These are phyloP conservation scores for Papilio aristodemus DNA, from an alignment of 1,140 invertebrate genomes.

Conservation along the genomic window DNA sequence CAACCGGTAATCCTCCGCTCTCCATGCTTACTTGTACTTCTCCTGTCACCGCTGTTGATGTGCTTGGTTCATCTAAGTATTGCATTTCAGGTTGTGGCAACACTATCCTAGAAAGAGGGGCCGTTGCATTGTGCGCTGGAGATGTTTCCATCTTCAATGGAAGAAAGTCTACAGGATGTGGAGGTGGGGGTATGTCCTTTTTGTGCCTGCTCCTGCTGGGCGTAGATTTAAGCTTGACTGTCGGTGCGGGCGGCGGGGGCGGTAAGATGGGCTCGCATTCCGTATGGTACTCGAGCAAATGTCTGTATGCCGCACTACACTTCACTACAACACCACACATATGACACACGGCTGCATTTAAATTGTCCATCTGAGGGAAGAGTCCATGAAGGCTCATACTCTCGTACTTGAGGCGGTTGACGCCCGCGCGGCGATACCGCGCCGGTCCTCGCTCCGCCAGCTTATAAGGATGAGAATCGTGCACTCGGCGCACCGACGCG, in stretches of 20 bases:
- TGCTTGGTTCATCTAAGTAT: slow-evolving; percentile 74
- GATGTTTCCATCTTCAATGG: slow-evolving; percentile 66
- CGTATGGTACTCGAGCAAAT: slow-evolving; percentile 71
- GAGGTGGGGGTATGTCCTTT: slow-evolving; percentile 64
- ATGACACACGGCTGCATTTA: slow-evolving; percentile 84
- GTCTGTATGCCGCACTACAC: slow-evolving; percentile 83
- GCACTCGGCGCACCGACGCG: slow-evolving; percentile 50
- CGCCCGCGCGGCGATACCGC: slow-evolving; percentile 60
- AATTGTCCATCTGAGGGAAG: slow-evolving; percentile 83
- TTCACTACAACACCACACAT: slow-evolving; percentile 84
- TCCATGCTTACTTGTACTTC: slow-evolving; percentile 74
- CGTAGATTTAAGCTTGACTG: slow-evolving; percentile 57
- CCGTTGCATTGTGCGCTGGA: slow-evolving; percentile 61
- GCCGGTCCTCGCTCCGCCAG: slow-evolving; percentile 44
- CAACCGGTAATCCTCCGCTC: slow-evolving; percentile 73
- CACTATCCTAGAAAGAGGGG: slow-evolving; percentile 67
- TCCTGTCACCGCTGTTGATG: slow-evolving; percentile 55
- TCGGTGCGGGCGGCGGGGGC: slow-evolving; percentile 63
- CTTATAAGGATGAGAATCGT: slow-evolving; percentile 60
- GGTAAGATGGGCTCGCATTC: slow-evolving; percentile 62
- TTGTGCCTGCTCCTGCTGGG: slow-evolving; percentile 66
- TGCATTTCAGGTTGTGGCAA: slow-evolving; percentile 67
- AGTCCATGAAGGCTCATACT: slow-evolving; percentile 83
- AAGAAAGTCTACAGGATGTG: slow-evolving; percentile 56
- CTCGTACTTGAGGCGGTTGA: slow-evolving; percentile 65